These are phyloP conservation scores for Coelogynopora nodosa DNA, from an alignment of 2,888 invertebrate species.

Conservation along the genomic window DNA sequence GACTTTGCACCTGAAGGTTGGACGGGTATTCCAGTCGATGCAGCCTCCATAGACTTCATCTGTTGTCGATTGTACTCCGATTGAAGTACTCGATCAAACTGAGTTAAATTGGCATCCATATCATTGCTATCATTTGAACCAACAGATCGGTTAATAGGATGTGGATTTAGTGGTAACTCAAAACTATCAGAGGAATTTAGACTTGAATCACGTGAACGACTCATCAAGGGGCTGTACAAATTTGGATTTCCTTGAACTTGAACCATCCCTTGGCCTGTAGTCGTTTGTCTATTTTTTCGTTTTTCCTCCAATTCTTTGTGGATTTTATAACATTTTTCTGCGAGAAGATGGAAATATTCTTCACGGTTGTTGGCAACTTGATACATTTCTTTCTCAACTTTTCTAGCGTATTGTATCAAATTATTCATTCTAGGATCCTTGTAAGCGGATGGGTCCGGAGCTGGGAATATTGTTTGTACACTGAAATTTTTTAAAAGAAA, in stretches of 20 bases:
- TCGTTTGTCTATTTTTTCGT: slow-evolving; percentile 60
- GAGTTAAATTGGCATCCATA: not conserved
- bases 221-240: not conserved
- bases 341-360: slow-evolving; percentile 94
- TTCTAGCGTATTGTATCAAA: slow-evolving; percentile 91
- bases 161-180: not conserved
- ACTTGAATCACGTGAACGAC: not conserved
- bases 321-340: slow-evolving; percentile 99
- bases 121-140: not conserved
- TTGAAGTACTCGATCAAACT: not conserved
- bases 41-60: not conserved
- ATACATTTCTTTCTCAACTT: slow-evolving; percentile 99
- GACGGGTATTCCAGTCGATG: not conserved
- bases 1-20: not conserved
- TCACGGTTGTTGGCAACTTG: slow-evolving; percentile 94
- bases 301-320: slow-evolving; percentile 94
- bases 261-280: not conserved
- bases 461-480: slow-evolving; percentile 98
- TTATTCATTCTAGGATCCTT: slow-evolving; percentile 94
- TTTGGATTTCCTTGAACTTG: not conserved
- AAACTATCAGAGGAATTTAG: not conserved
- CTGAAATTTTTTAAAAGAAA: slow-evolving; percentile 59
- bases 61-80: not conserved
- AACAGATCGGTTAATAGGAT: not conserved
- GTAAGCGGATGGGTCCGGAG: slow-evolving; percentile 91